These are phyloP conservation scores for Lophius americanus DNA, from an alignment of 2,797 vertebrate species.

Conservation along the genomic window DNA sequence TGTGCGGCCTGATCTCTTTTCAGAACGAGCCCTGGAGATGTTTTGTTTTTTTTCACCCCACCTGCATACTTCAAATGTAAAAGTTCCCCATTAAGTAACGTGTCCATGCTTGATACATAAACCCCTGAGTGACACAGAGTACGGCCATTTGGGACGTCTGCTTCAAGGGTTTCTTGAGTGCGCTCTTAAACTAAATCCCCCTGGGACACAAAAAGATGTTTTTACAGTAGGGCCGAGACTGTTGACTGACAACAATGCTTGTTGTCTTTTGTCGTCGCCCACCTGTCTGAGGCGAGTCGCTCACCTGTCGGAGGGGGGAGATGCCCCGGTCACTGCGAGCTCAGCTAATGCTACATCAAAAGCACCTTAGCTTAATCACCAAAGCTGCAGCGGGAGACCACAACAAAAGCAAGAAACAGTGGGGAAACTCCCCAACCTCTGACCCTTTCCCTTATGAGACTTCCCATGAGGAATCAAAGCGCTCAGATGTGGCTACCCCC, in stretches of 20 bases:
- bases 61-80: constrained; percentile 36
- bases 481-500: constrained; percentile 62
- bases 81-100: constrained; percentile 26
- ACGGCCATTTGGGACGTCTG: constrained; percentile 36
- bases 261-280: constrained; percentile 54
- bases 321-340: background rate
- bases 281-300: constrained; percentile 30
- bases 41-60: constrained; percentile 21
- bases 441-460: constrained; percentile 56
- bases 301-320: too few species aligned
- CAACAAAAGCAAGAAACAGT: constrained; percentile 62
- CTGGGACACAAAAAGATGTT: constrained; percentile 44
- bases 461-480: constrained; percentile 61
- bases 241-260: constrained; percentile 46
- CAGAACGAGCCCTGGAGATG: constrained; percentile 49
- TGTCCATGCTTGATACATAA: constrained; percentile 28
- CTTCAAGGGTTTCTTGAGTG: constrained; percentile 39
- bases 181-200: constrained; percentile 34
- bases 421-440: constrained; percentile 61
- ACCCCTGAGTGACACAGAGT: constrained; percentile 33
- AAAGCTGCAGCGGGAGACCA: constrained; percentile 50
- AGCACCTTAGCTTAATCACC: constrained; percentile 53
- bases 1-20: constrained; percentile 34
- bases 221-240: constrained; percentile 53
- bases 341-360: constrained; percentile 61